These are phyloP conservation scores for Microtus pennsylvanicus DNA, from an alignment of 2,113 vertebrate genomes.

Conservation along the genomic window DNA sequence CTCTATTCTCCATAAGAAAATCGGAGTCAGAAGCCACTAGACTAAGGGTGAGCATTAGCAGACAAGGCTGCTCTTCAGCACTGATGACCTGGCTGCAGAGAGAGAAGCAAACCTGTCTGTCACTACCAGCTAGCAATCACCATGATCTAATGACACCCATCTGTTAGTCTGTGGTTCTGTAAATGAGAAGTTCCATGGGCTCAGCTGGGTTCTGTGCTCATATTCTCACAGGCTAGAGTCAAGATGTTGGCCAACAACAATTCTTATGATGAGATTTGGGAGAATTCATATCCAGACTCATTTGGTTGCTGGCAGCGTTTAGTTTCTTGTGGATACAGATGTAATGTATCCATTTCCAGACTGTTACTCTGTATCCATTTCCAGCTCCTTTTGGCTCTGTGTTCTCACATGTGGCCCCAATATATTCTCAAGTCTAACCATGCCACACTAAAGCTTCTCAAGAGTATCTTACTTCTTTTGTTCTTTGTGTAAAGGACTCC, in stretches of 20 bases:
- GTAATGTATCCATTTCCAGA: not conserved
- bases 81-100: not conserved
- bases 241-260: not conserved
- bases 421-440: not conserved
- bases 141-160: not conserved
- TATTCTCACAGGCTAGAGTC: not conserved
- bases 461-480: not conserved
- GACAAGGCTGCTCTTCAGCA: not conserved
- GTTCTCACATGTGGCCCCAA: not conserved
- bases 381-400: not conserved
- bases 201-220: not conserved
- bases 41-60: not conserved
- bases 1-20: not conserved
- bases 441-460: not conserved
- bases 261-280: not conserved
- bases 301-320: constrained; percentile 23
- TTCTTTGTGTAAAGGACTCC: not conserved
- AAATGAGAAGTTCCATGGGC: not conserved
- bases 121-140: not conserved
- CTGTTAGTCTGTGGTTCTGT: not conserved
- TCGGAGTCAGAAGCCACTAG: not conserved
- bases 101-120: not conserved
- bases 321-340: not conserved
- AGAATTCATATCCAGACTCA: not conserved
- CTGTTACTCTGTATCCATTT: not conserved